Evolutionary conservation across 1,140 invertebrate genomes (phyloP), one percentile per base, ranked within the genome.

Genomic region (Drosophila kohkoa): DNA sequence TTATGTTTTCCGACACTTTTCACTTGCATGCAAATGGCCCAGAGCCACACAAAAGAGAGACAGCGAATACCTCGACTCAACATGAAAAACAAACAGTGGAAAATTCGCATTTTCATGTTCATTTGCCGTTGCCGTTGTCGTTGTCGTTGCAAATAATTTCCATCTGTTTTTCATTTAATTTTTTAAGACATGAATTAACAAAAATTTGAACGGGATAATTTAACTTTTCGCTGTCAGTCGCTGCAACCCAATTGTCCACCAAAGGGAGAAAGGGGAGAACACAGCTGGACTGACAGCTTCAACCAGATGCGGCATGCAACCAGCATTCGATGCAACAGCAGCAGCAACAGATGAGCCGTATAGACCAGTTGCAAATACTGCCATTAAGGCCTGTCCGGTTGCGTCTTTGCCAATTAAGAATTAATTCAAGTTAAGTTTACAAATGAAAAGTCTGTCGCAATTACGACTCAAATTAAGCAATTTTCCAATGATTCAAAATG

Each of bases 1-100:
- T 87, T 38, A 87, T 88, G 72, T 88, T 81, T 82, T 48, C 82
- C 82, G 82, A 82, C 76, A 75, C 58, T 77, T 86, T 86, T 87
- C 83, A 87, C 82, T 76, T 65, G 71, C 54, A 41, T 28, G 57
- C 15, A n/a, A 60, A 57, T 15, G 13, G 6, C 49, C 51, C 30
- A 41, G 49, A 30, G 64, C 15, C 41, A 46, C 5, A 43, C 38
- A 41, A 67, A 65, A 80, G 51, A 58, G 65, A 54, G 67, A 66
- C 41, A 60, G 63, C 38, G 59, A 38, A 38, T 38, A 8, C 35
- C 35, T 38, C 35, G 35, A 7, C 8, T 10, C 20, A 52, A 69
- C 74, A 81, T 38, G 43, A 57, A 8, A 60, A 28, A 54, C n/a
- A 52, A 25, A 67, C 43, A 52, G 25, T 16, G 41, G 15, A 70